Conservation (phyloP, 2,888 invertebrate genomes). For the Apantesis nais region DNA sequence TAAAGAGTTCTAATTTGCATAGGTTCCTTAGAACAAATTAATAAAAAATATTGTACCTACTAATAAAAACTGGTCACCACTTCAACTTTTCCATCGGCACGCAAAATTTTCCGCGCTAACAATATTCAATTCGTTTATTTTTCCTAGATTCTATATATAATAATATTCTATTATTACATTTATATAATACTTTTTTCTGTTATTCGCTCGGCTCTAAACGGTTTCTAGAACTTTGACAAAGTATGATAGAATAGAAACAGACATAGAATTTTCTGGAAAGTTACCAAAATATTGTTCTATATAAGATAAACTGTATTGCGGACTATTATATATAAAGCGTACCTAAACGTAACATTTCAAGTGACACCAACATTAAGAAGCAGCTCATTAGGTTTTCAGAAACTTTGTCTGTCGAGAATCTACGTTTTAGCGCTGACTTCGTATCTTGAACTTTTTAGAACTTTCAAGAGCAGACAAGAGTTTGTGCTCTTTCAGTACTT, state of each 20-base stretch:
- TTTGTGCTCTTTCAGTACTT: background rate
- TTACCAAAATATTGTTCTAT: background rate
- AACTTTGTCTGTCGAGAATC: background rate
- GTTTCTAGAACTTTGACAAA: background rate
- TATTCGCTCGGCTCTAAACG: background rate
- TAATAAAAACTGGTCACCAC: background rate
- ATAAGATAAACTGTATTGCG: background rate
- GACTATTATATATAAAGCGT: background rate
- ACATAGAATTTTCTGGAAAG: background rate
- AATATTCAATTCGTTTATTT: background rate
- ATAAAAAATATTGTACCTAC: background rate
- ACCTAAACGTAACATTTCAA: background rate
- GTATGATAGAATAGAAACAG: background rate
- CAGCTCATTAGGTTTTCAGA: background rate
- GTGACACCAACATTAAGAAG: background rate
- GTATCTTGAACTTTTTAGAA: background rate
- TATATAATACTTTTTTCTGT: background rate
- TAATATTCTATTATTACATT: conserved; percentile 6
- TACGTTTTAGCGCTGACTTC: background rate
- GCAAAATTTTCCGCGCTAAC: background rate
- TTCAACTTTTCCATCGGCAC: background rate
- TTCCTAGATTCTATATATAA: background rate
- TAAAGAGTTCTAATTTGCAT: background rate
- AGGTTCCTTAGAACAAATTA: background rate
- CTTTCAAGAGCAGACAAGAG: background rate